phyloP scores from a whole-genome alignment of 2,113 vertebrate genomes.

The Labeo rohita region DNA sequence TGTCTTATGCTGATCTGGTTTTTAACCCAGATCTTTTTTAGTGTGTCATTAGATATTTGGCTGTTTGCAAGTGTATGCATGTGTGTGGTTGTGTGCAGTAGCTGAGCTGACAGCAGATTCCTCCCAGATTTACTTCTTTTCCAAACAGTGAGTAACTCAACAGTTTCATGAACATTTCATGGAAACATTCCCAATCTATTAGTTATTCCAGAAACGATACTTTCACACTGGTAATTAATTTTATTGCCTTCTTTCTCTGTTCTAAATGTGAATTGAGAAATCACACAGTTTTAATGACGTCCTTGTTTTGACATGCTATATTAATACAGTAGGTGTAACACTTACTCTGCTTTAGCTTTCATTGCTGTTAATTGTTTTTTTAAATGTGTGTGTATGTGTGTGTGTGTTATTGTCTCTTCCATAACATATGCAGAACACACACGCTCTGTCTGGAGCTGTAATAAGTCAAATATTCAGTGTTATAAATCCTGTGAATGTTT shows the following conservation, averaged over 20 bases:
- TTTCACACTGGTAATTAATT: constrained; percentile 75
- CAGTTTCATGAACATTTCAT: constrained; percentile 66
- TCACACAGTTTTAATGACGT: constrained; percentile 56
- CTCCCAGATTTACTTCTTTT: constrained; percentile 40
- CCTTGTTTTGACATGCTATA: constrained; percentile 74
- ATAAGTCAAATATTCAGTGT: constrained; percentile 23
- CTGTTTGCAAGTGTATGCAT: constrained; percentile 20
- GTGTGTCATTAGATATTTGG: constrained; percentile 29
- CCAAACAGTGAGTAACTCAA: constrained; percentile 56
- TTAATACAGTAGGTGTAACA: constrained; percentile 66
- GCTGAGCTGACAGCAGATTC: constrained; percentile 40
- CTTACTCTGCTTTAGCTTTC: constrained; percentile 45
- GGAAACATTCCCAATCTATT: constrained; percentile 61
- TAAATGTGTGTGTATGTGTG: constrained; percentile 35
- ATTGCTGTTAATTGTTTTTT: constrained; percentile 24
- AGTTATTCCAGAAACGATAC: constrained; percentile 72
- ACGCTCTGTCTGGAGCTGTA: not conserved
- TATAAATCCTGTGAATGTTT: constrained; percentile 17
- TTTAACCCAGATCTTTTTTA: not conserved
- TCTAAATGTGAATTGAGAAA: constrained; percentile 60
- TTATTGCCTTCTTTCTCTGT: constrained; percentile 70
- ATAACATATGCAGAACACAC: constrained; percentile 35
- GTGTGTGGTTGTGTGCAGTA: constrained; percentile 40
- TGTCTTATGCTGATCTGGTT: not conserved
- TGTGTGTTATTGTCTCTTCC: constrained; percentile 56